Conservation (phyloP, 35 echinoderm and acorn worm genomes). For the Ptychodera flava region DNA sequence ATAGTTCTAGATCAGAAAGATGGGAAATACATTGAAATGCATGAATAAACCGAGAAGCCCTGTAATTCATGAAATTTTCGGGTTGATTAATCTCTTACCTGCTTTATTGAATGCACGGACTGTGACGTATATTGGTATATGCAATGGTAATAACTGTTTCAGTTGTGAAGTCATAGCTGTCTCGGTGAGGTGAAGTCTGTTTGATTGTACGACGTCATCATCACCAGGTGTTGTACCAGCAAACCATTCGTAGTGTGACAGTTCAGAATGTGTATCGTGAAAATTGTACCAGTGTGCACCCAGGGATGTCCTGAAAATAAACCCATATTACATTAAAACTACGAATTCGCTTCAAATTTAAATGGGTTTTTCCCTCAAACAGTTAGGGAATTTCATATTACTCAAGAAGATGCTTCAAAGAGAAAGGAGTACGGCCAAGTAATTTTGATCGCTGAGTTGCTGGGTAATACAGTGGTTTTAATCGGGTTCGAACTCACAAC, state of each 20-base stretch:
- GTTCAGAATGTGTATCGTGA: constrained; percentile 34
- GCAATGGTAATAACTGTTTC: background rate
- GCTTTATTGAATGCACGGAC: background rate
- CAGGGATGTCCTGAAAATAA: background rate
- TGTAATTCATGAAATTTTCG: too few relatives aligned
- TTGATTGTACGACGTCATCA: constrained; percentile 18
- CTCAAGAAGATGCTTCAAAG: too few relatives aligned
- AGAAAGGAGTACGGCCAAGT: too few relatives aligned
- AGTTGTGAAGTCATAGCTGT: constrained; percentile 8
- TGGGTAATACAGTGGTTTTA: too few relatives aligned
- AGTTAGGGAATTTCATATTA: too few relatives aligned
- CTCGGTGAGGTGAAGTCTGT: constrained; percentile 20
- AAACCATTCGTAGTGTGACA: constrained; percentile 46
- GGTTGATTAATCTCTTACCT: background rate
- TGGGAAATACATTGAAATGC: too few relatives aligned
- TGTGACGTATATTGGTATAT: background rate
- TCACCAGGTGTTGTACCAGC: constrained; percentile 36
- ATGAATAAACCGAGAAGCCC: too few relatives aligned
- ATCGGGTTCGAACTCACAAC: too few relatives aligned
- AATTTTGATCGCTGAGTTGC: too few relatives aligned
- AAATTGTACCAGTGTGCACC: constrained; percentile 20
- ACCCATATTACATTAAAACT: background rate
- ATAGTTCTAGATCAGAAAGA: too few relatives aligned
- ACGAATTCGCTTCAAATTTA: too few relatives aligned
- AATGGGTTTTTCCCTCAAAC: too few relatives aligned